These are phyloP conservation scores for Heterodera filipjevi DNA, from an alignment of 2,888 invertebrate species.

Conservation along the genomic window DNA sequence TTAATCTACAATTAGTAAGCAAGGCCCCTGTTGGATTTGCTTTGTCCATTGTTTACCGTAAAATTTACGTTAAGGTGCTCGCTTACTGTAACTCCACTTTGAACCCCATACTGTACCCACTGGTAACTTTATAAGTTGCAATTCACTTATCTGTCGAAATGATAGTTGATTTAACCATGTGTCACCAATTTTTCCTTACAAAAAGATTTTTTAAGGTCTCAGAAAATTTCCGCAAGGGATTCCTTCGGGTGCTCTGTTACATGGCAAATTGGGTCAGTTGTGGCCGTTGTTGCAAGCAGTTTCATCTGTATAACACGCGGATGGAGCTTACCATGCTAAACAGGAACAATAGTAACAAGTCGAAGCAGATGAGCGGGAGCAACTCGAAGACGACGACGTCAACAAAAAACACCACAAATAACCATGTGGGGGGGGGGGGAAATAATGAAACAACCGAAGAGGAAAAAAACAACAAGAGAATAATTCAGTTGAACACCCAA, in stretches of 20 bases:
- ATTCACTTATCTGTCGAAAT: no score
- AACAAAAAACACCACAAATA: slow-evolving; percentile 21
- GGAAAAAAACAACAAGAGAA: no score
- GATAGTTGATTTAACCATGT: no score
- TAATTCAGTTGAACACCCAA: slow-evolving; percentile 9
- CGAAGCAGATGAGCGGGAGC: slow-evolving; percentile 37
- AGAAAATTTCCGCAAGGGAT: slow-evolving; percentile 89
- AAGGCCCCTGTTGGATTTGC: no score
- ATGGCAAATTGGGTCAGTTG: slow-evolving; percentile 40
- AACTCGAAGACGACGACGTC: slow-evolving; percentile 29
- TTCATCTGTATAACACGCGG: slow-evolving; percentile 36
- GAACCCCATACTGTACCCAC: slow-evolving; percentile 90
- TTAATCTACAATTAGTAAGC: no score
- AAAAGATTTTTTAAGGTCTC: slow-evolving; percentile 70
- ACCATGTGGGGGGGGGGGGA: background rate
- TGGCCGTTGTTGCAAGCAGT: slow-evolving; percentile 38
- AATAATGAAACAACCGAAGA: background rate
- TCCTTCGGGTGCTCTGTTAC: slow-evolving; percentile 67
- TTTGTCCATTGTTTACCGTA: no score
- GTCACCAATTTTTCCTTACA: background rate
- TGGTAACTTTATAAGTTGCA: slow-evolving; percentile 66
- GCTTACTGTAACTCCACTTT: slow-evolving; percentile 93
- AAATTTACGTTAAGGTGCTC: slow-evolving; percentile 49
- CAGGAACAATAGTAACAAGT: slow-evolving; percentile 30
- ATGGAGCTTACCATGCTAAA: slow-evolving; percentile 45